phyloP scores from a whole-genome alignment of 2,113 vertebrate genomes.

The Mesoclemmys tuberculata region DNA sequence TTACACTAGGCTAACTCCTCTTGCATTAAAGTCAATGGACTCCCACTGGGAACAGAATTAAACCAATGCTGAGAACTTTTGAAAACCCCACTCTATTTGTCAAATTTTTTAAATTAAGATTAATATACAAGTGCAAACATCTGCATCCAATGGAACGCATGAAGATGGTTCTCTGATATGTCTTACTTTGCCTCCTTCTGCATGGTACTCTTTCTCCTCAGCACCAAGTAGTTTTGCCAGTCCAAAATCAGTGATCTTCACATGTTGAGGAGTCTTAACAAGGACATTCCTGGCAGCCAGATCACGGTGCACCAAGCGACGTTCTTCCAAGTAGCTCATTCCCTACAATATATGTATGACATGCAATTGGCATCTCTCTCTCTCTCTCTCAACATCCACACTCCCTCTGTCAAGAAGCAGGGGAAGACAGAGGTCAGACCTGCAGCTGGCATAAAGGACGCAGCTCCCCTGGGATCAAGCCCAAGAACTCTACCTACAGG shows the following conservation, averaged over 20 bases:
- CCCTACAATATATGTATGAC: constrained; percentile 76
- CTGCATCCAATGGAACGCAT: fast-evolving
- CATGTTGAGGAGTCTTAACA: constrained; percentile 91
- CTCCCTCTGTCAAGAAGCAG: not conserved
- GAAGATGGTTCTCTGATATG: fast-evolving
- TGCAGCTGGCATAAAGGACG: not conserved
- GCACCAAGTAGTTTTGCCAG: constrained; percentile 91
- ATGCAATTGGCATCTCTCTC: not conserved
- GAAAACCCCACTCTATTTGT: not conserved
- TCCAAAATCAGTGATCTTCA: constrained; percentile 96
- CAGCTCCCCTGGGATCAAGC: not conserved
- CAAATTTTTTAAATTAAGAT: not conserved
- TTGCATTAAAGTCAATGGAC: constrained; percentile 36
- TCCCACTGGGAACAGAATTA: constrained; percentile 18
- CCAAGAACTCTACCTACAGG: not conserved
- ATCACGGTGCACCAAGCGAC: constrained; percentile 94
- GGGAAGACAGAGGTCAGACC: not conserved
- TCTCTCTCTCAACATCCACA: fast-evolving
- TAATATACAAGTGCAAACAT: not conserved
- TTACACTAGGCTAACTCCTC: not conserved
- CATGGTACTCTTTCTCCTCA: constrained; percentile 92
- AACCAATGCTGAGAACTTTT: not conserved
- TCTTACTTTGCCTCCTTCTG: constrained; percentile 91
- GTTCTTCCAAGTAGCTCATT: constrained; percentile 95
- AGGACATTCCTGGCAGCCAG: constrained; percentile 95